Base-by-base conservation (phyloP, 2,888 invertebrate genomes). In the Homarus gammarus region DNA sequence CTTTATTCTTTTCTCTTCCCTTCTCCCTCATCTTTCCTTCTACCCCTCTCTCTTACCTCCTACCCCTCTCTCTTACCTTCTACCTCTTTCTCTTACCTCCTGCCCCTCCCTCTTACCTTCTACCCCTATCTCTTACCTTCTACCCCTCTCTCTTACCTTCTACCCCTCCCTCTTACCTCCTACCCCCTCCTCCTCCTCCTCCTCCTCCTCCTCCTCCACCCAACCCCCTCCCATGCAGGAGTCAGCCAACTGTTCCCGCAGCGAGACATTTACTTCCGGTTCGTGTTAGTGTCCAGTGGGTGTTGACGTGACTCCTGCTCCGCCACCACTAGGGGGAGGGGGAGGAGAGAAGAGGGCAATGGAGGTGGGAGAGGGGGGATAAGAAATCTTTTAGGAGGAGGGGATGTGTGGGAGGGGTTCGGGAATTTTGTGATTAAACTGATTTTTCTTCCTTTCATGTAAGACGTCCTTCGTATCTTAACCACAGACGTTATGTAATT, bases 61-160 rank as follows among this genome's bases (percentile, higher is more conserved):
- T 75, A 6, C 18, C 64, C 18, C 73, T 77, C 77, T 77, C 77
- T 77, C 77, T 77, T 44, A 40, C 77, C 40, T 44, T 77, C 77
- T 77, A 38, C 40, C 77, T 40, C 77, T 77, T 77, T 77, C 77
- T 77, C 77, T 77, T 27, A 31, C 73, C 31, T 51, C 78, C 78
- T 78, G 49, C 49, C 56, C 49, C 78, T 78, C 78, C 78, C 78
- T 78, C 78, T 78, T 6, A 0, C n/a, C 22, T 36, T 73, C 73
- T 73, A 1, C 33, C 73, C 33, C 73, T 73, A 36, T 73, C 73
- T 73, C 12, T 73, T n/a, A 31, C 3, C 5, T 73, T 73, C 38
- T 1, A 27, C 73, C 38, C 5, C 12, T 5, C n/a, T n/a, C n/a
- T n/a, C n/a, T n/a, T n/a, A n/a, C n/a, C n/a, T n/a, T n/a, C n/a